Percentiles rank a stretch among this genome's conserved stretches.
Evolutionary conservation across 2,888 invertebrate species (phyloP).

Genomic region (Drosophila birchii): DNA sequence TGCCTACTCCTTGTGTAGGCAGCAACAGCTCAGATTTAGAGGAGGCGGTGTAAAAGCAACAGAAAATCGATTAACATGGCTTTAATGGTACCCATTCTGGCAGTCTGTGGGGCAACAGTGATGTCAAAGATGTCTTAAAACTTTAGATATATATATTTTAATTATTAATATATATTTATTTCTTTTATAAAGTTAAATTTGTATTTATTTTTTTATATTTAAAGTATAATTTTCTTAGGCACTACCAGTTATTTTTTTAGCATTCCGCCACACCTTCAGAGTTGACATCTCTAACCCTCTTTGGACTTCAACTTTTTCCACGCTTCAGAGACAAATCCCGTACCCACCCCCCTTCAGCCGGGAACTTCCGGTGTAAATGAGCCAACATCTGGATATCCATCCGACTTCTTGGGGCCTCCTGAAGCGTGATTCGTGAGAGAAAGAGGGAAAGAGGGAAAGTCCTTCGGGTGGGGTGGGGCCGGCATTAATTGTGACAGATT

Average conservation of each 20-base stretch:
- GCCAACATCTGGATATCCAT: constrained; percentile 28
- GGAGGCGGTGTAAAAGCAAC: constrained; percentile 57
- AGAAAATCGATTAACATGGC: constrained; percentile 76
- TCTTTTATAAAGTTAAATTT: too few species aligned
- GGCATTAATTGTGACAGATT: constrained; percentile 78
- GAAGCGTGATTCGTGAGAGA: constrained; percentile 1
- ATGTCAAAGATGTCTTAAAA: background rate
- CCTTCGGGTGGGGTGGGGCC: constrained; percentile 46
- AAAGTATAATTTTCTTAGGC: background rate
- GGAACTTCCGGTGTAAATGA: constrained; percentile 58
- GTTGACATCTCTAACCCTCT: background rate
- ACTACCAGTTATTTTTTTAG: too few species aligned
- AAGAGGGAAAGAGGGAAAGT: background rate
- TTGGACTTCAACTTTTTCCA: constrained; percentile 44
- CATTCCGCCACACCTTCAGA: background rate
- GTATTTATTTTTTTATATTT: background rate
- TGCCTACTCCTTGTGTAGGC: constrained; percentile 42
- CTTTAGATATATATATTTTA: background rate
- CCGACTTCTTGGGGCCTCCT: constrained; percentile 7
- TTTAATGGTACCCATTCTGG: constrained; percentile 59
- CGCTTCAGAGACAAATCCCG: constrained; percentile 10
- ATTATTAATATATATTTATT: background rate
- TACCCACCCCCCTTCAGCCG: background rate
- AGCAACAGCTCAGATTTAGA: constrained; percentile 43
- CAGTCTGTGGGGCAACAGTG: constrained; percentile 10